These are phyloP conservation scores for Clistopyga incitator DNA, from an alignment of 2,888 invertebrate species.

Conservation along the genomic window DNA sequence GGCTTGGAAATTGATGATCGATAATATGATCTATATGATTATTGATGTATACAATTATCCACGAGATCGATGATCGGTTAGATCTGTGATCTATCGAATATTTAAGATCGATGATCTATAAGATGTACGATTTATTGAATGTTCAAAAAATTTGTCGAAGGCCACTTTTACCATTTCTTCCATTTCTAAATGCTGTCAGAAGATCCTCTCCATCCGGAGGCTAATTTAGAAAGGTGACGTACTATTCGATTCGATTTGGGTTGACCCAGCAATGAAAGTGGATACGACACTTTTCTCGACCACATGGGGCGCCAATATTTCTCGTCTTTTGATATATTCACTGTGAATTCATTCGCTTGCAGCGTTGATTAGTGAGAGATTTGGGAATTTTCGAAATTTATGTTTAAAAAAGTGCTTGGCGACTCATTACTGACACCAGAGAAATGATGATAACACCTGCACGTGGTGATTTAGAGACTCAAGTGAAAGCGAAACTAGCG, in stretches of 20 bases:
- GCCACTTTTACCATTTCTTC: conserved; percentile 42
- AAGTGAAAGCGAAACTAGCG: no score
- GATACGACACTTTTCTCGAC: conserved; percentile 37
- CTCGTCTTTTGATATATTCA: conserved; percentile 12
- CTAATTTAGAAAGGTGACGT: conserved; percentile 76
- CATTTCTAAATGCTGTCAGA: background rate
- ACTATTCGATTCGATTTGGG: conserved; percentile 74
- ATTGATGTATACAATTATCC: background rate
- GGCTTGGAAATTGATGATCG: background rate
- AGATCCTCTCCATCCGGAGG: conserved; percentile 53
- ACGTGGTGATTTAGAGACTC: background rate
- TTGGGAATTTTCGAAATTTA: background rate
- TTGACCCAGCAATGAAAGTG: conserved; percentile 59
- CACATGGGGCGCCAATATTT: conserved; percentile 26
- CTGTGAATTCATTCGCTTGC: conserved; percentile 7
- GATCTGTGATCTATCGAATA: background rate
- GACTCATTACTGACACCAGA: background rate
- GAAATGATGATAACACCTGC: background rate
- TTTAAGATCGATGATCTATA: background rate
- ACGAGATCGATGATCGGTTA: background rate
- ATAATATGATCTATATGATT: background rate
- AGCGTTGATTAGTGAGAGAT: background rate
- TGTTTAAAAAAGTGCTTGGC: background rate
- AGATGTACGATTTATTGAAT: background rate
- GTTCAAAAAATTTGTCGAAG: background rate